phyloP scores from a whole-genome alignment of 2,113 vertebrate species.

The Motacilla alba region DNA sequence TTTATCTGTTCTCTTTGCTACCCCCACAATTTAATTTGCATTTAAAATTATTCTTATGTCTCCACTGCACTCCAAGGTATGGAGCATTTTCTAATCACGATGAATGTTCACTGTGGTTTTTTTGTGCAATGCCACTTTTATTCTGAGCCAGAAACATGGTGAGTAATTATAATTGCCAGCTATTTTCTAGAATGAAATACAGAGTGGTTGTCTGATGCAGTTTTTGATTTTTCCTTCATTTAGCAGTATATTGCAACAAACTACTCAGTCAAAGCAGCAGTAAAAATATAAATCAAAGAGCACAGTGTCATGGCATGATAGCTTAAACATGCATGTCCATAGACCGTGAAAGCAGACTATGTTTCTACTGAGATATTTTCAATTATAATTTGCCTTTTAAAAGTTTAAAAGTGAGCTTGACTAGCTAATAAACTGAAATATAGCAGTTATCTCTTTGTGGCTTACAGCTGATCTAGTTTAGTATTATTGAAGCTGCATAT shows the following conservation, averaged over 20 bases:
- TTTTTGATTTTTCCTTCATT: slow-evolving; percentile 49
- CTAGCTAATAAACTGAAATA: background rate
- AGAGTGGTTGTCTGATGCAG: slow-evolving; percentile 33
- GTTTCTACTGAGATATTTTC: background rate
- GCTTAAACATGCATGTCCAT: background rate
- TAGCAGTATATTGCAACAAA: slow-evolving; percentile 38
- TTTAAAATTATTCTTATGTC: slow-evolving; percentile 80
- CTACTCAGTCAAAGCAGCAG: slow-evolving; percentile 45
- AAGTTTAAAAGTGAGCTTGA: background rate
- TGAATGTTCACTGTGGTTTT: slow-evolving; percentile 64
- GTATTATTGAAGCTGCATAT: background rate
- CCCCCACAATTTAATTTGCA: slow-evolving; percentile 83
- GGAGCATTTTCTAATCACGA: slow-evolving; percentile 74
- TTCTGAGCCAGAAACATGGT: slow-evolving; percentile 74
- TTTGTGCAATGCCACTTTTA: slow-evolving; percentile 69
- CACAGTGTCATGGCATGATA: slow-evolving; percentile 16
- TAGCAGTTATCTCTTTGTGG: background rate
- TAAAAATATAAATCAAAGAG: slow-evolving; percentile 35
- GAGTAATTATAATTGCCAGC: slow-evolving; percentile 72
- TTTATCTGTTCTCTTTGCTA: slow-evolving; percentile 77
- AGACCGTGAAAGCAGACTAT: background rate
- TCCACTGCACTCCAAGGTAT: slow-evolving; percentile 73
- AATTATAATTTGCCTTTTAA: background rate
- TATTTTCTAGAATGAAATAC: slow-evolving; percentile 67
- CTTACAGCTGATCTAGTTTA: background rate